A percentile compares a stretch with the other conserved stretches of the same genome.
phyloP scores from a whole-genome alignment of 2,113 vertebrate genomes.

The Scatophagus argus region DNA sequence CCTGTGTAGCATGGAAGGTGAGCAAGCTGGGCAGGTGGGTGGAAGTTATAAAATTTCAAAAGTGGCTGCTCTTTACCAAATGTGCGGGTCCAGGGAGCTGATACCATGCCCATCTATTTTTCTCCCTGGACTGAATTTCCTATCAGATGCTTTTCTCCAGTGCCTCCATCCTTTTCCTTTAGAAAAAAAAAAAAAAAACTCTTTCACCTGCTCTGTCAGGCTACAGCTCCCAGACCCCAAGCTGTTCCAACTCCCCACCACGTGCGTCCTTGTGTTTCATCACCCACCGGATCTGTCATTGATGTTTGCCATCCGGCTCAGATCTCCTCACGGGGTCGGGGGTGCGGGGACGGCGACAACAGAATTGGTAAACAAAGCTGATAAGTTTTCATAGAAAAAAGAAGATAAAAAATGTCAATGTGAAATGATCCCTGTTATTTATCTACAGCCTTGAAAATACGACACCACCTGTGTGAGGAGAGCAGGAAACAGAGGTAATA shows the following conservation, averaged over 20 bases:
- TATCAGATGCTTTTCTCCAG: background rate
- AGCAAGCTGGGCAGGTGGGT: conserved; percentile 19
- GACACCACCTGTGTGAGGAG: conserved; percentile 51
- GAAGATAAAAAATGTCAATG: conserved; percentile 13
- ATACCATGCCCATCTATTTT: conserved; percentile 2
- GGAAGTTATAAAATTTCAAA: conserved; percentile 10
- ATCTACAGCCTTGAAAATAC: conserved; percentile 50
- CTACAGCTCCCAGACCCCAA: conserved; percentile 34
- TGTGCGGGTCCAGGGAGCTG: background rate
- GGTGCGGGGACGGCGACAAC: conserved; percentile 33
- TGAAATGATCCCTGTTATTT: conserved; percentile 57
- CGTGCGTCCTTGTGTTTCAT: conserved; percentile 69
- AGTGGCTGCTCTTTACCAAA: conserved; percentile 23
- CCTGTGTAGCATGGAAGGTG: background rate
- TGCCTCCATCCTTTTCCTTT: background rate
- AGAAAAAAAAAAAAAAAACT: conserved; percentile 4
- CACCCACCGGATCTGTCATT: conserved; percentile 44
- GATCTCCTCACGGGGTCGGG: conserved; percentile 30
- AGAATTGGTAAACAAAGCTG: conserved; percentile 57
- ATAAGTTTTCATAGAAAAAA: conserved; percentile 41
- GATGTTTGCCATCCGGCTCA: conserved; percentile 52
- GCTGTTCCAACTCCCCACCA: conserved; percentile 6
- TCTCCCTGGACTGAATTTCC: conserved; percentile 17
- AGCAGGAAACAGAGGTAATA: conserved; percentile 58
- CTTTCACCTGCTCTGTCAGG: conserved; percentile 39